phyloP scores from a whole-genome alignment of 2,113 vertebrate species.

The Cyrtonyx montezumae region DNA sequence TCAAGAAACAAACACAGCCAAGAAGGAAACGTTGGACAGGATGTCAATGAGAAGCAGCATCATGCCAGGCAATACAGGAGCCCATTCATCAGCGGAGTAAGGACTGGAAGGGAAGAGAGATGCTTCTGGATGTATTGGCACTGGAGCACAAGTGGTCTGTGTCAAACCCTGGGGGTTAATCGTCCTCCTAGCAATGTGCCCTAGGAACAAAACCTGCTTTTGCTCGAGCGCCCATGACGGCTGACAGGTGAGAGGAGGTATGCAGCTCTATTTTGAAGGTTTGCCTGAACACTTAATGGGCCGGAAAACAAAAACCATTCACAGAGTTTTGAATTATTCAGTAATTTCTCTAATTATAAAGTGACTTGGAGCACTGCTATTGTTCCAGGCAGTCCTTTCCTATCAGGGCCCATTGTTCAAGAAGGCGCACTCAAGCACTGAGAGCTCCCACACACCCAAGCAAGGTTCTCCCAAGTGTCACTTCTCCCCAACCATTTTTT shows the following conservation, averaged over 20 bases:
- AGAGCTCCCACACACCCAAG: background rate
- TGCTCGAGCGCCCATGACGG: background rate
- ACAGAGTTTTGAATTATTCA: conserved; percentile 54
- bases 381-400: conserved; percentile 38
- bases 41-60: background rate
- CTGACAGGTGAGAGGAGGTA: conserved; percentile 31
- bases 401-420: conserved; percentile 42
- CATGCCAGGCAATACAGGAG: background rate
- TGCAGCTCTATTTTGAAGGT: conserved; percentile 38
- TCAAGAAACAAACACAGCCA: conserved; percentile 1
- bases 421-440: background rate
- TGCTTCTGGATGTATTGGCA: background rate
- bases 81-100: conserved; percentile 22
- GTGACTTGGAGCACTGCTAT: background rate
- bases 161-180: conserved; percentile 29
- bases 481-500: background rate
- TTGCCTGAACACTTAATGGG: conserved; percentile 56
- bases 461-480: conserved; percentile 33
- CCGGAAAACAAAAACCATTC: background rate
- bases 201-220: conserved; percentile 28
- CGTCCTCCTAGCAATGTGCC: background rate
- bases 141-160: background rate
- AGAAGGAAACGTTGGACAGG: background rate
- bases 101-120: background rate
- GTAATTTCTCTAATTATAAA: conserved; percentile 69